Evolutionary conservation across 2,113 vertebrate genomes (phyloP), one percentile per base, ranked within the genome.

Genomic region (Glaucidium brasilianum): DNA sequence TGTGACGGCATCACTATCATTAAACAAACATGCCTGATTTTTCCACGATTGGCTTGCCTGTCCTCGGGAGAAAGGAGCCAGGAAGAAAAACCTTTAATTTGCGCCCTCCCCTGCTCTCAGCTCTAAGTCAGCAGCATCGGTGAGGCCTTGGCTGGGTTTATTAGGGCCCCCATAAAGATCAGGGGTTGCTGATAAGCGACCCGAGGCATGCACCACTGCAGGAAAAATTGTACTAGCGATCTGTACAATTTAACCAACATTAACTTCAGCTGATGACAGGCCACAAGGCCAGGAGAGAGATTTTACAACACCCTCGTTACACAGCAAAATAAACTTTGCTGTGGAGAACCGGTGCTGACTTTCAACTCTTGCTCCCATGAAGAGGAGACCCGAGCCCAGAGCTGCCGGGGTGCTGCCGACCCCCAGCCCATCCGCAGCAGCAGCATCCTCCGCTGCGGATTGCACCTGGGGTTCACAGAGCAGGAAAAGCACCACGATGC

Each of bases 131-230:
- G 84, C 82, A 35, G 59, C 73, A 22, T 16, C 58, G 2, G 3
- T 21, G 1, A 66, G 60, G 64, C 67, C 92, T 43, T 77, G 16
- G 83, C 32, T 0, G 47, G 39, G 21, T 78, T 94, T 90, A 77
- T 67, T 32, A 26, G 85, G 78, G 60, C 60, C 81, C 47, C 88
- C 74, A 79, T 91, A 96, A 97, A 97, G 95, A 93, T 91, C 49
- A 62, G 86, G 49, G 30, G 47, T 15, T 52, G 76, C 80, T 91
- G 96, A 96, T 96, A 95, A 94, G 72, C 1, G 15, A 35, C 66
- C 85, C 34, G 3, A 29, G 75, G 72, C 85, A 26, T 30, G 63
- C 68, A 34, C n/a, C 37, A 2, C 77, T 3, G 23, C 43, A 22
- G 59, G 56, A 72, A 72, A 56, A 67, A 9, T 15, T 6, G 68